Percentiles rank a stretch among this genome's conserved stretches.
Conservation (phyloP, 2,888 invertebrate genomes). For the Tenodera sinensis region DNA sequence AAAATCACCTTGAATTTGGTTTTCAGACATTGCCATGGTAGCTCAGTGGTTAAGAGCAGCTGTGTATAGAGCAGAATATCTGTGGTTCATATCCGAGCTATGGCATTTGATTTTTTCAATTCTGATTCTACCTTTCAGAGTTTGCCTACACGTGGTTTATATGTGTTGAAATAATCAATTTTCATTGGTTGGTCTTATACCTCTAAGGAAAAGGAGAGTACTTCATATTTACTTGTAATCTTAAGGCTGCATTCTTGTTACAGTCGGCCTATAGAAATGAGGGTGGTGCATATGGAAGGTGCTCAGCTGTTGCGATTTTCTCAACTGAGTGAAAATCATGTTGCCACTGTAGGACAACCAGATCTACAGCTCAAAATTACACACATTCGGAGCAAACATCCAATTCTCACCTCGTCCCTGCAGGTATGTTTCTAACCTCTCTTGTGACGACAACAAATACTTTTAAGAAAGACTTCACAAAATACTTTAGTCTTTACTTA, state of each 20-base stretch:
- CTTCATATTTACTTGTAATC: no score
- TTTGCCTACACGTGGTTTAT: no score
- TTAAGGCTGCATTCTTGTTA: neutral
- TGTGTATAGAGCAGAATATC: no score
- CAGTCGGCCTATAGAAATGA: conserved; percentile 46
- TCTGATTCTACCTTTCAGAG: no score
- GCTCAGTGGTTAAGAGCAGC: no score
- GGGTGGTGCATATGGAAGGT: conserved; percentile 60
- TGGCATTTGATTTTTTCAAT: no score
- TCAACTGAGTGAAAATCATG: conserved; percentile 57
- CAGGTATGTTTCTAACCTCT: conserved; percentile 35
- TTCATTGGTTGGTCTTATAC: no score
- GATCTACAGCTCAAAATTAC: conserved; percentile 63
- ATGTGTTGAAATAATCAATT: no score
- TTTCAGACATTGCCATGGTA: no score
- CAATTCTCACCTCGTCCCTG: conserved; percentile 52
- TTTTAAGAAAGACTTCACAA: neutral
- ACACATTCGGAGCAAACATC: conserved; percentile 54
- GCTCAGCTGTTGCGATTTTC: conserved; percentile 60
- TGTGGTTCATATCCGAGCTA: no score
- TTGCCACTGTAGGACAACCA: conserved; percentile 64
- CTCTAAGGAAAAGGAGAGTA: no score
- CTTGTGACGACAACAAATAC: neutral
- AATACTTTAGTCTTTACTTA: neutral
- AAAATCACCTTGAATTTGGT: no score